Conservation (phyloP, 2,888 invertebrate genomes). For the Rhaphigaster nebulosa region DNA sequence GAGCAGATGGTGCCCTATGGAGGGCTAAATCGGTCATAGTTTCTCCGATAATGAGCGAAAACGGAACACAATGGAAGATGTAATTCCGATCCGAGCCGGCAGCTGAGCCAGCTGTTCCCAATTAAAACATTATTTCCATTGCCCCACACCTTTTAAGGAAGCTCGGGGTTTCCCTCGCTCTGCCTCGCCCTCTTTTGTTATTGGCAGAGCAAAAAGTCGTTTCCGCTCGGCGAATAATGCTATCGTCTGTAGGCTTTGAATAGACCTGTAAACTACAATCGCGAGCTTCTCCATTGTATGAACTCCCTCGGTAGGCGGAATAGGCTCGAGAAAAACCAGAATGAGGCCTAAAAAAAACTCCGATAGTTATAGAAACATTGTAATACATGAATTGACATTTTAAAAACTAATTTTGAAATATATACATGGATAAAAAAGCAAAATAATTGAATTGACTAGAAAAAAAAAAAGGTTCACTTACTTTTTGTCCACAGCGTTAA, state of each 20-base stretch:
- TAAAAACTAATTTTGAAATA: too few species aligned
- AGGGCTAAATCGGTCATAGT: not conserved
- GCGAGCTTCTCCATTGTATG: not conserved
- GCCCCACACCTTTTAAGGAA: not conserved
- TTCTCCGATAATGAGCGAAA: not conserved
- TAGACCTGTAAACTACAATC: not conserved
- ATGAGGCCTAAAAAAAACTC: not conserved
- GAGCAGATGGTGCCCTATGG: not conserved
- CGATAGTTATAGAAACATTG: not conserved
- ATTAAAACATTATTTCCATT: constrained; percentile 22
- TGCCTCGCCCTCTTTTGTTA: not conserved
- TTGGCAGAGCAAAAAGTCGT: not conserved
- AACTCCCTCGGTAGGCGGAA: not conserved
- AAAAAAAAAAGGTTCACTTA: too few species aligned
- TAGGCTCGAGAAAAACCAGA: not conserved
- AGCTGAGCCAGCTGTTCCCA: not conserved
- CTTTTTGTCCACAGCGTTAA: too few species aligned
- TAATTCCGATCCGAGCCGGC: not conserved
- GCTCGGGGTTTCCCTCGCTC: not conserved
- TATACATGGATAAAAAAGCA: too few species aligned
- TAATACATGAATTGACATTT: not conserved
- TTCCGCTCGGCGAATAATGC: not conserved
- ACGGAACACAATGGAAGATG: not conserved
- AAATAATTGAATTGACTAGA: too few species aligned
- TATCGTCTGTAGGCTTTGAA: not conserved